Percentiles rank a stretch among this genome's conserved stretches.
Conservation (phyloP, 2,888 invertebrate species). For the Drosophila fungiperda region DNA sequence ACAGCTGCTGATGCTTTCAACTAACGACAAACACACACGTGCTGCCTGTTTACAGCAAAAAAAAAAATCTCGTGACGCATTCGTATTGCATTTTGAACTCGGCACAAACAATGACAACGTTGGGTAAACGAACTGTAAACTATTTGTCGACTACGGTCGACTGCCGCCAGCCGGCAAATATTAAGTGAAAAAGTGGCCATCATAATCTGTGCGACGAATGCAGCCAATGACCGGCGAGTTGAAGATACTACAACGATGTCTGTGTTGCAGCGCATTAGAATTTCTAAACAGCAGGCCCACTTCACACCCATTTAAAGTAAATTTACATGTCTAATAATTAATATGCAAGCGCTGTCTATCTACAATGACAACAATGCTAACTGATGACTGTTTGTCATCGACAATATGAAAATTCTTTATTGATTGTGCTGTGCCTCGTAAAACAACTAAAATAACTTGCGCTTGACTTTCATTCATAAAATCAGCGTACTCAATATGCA, state of each 20-base stretch:
- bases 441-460: conserved; percentile 26
- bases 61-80: conserved; percentile 72
- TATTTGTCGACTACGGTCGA: conserved; percentile 59
- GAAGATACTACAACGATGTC: conserved; percentile 20
- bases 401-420: conserved; percentile 72
- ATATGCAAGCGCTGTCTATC: conserved; percentile 48
- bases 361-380: conserved; percentile 33
- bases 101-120: conserved; percentile 63
- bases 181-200: conserved; percentile 63
- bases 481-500: conserved; percentile 53
- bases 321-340: conserved; percentile 49
- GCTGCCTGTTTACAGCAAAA: conserved; percentile 50
- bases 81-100: conserved; percentile 66
- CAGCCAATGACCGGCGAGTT: conserved; percentile 54
- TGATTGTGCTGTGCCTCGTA: conserved; percentile 45
- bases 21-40: conserved; percentile 30
- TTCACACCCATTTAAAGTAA: conserved; percentile 67
- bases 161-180: conserved; percentile 48
- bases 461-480: conserved; percentile 75
- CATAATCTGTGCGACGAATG: conserved; percentile 49
- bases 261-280: conserved; percentile 50
- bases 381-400: conserved; percentile 58
- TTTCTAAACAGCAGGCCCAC: conserved; percentile 51
- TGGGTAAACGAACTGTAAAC: conserved; percentile 75
- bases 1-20: conserved; percentile 28